Conservation (phyloP, 2,113 vertebrate species). For the Misgurnus mizolepis region DNA sequence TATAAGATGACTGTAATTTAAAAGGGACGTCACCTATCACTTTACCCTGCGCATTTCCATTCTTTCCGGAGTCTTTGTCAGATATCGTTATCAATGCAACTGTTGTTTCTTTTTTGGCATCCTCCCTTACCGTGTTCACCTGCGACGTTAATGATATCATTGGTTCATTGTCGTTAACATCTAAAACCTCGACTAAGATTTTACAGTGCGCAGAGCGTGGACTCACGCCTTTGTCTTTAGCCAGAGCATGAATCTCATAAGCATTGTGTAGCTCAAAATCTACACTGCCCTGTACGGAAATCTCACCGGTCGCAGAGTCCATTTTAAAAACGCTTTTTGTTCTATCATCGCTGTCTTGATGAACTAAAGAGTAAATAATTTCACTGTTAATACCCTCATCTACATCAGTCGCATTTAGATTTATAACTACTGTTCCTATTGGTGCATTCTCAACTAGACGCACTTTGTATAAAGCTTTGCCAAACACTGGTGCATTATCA, state of each 20-base stretch:
- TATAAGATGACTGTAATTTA: constrained; percentile 80
- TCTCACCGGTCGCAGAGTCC: constrained; percentile 72
- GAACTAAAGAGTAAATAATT: constrained; percentile 63
- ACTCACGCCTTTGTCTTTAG: constrained; percentile 60
- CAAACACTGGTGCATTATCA: constrained; percentile 62
- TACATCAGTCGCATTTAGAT: constrained; percentile 57
- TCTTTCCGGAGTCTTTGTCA: constrained; percentile 80
- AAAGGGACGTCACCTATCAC: constrained; percentile 74
- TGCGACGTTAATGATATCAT: constrained; percentile 80
- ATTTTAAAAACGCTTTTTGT: constrained; percentile 71
- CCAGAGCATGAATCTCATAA: constrained; percentile 64
- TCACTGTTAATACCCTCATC: constrained; percentile 69
- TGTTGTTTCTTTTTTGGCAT: constrained; percentile 76
- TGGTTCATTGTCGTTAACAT: constrained; percentile 85
- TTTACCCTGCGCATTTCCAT: constrained; percentile 75
- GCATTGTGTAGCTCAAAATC: constrained; percentile 72
- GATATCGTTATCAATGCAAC: constrained; percentile 80
- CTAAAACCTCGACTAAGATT: constrained; percentile 80
- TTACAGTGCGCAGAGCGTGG: constrained; percentile 72
- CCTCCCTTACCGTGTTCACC: constrained; percentile 76
- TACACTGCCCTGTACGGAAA: constrained; percentile 68
- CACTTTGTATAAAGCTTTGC: constrained; percentile 58
- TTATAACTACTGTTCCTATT: constrained; percentile 48
- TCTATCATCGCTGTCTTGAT: constrained; percentile 62
- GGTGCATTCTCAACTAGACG: constrained; percentile 54